phyloP scores from a whole-genome alignment of 2,888 invertebrate species.

The Crepidodera aurea region DNA sequence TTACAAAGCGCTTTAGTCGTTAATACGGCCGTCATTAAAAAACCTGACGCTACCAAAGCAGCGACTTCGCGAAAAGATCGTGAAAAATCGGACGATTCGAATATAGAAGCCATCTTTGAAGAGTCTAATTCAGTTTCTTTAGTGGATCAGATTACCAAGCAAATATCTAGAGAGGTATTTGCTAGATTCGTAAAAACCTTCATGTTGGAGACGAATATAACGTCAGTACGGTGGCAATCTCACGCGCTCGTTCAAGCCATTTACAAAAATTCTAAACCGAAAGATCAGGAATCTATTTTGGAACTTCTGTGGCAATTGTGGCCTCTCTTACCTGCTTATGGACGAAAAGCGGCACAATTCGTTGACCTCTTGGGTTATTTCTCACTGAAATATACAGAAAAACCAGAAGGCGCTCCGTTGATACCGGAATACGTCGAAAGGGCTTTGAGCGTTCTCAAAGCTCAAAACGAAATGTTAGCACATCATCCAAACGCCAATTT shows the following conservation, averaged over 20 bases:
- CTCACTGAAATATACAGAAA: constrained; percentile 85
- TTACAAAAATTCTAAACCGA: constrained; percentile 81
- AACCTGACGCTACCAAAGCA: constrained; percentile 47
- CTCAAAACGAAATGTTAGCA: constrained; percentile 88
- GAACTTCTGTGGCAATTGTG: constrained; percentile 91
- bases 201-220: constrained; percentile 91
- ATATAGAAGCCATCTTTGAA: constrained; percentile 72
- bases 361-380: constrained; percentile 96
- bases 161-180: constrained; percentile 70
- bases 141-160: constrained; percentile 75
- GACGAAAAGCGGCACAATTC: constrained; percentile 94
- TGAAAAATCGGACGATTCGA: constrained; percentile 73
- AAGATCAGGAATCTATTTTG: constrained; percentile 81
- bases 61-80: constrained; percentile 64
- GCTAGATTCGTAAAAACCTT: constrained; percentile 87
- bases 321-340: constrained; percentile 89
- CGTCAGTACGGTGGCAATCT: constrained; percentile 94
- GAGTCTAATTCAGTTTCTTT: constrained; percentile 72
- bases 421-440: constrained; percentile 81
- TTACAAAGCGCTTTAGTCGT: constrained; percentile 88
- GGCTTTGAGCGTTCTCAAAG: constrained; percentile 83
- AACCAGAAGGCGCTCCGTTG: constrained; percentile 63
- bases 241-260: constrained; percentile 86
- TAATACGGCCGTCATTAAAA: constrained; percentile 52
- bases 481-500: constrained; percentile 94